A percentile compares a stretch with the other conserved stretches of the same genome.
Evolutionary conservation across 2,797 vertebrate species (phyloP).

Genomic region (Spheniscus humboldti): DNA sequence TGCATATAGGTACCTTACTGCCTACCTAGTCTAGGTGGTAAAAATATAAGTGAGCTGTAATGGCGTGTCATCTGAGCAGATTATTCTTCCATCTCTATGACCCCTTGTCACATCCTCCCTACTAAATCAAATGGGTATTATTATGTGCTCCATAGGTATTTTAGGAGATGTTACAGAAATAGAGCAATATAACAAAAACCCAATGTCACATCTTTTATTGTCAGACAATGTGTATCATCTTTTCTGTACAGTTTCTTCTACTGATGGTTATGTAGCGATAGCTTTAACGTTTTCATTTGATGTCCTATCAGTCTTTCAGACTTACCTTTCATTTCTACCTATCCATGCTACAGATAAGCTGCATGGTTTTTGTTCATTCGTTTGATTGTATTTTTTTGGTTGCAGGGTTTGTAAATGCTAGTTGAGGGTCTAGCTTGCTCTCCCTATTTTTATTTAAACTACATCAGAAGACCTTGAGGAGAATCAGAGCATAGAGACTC

Average conservation of each 20-base stretch:
- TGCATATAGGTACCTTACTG: neutral
- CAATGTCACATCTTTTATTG: neutral
- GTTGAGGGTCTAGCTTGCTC: neutral
- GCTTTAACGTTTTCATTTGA: neutral
- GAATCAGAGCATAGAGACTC: conserved; percentile 31
- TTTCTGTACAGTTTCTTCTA: neutral
- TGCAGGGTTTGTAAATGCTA: neutral
- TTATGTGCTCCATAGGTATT: neutral
- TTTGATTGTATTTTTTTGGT: neutral
- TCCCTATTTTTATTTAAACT: conserved; percentile 3
- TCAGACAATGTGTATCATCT: neutral
- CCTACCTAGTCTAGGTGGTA: neutral
- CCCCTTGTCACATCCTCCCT: neutral
- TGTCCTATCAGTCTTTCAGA: neutral
- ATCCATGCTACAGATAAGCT: neutral
- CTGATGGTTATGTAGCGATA: neutral
- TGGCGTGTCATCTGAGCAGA: neutral
- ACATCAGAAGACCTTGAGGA: neutral
- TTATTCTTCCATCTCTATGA: neutral
- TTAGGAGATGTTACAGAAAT: neutral
- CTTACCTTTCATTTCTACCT: neutral
- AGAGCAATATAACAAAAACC: neutral
- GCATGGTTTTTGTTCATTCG: neutral
- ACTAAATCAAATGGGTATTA: neutral
- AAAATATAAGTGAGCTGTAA: neutral